A percentile compares a stretch with the other conserved stretches of the same genome.
These are phyloP conservation scores for Pseudomyrmex gracilis DNA, from an alignment of 1,140 invertebrate species.

Conservation along the genomic window DNA sequence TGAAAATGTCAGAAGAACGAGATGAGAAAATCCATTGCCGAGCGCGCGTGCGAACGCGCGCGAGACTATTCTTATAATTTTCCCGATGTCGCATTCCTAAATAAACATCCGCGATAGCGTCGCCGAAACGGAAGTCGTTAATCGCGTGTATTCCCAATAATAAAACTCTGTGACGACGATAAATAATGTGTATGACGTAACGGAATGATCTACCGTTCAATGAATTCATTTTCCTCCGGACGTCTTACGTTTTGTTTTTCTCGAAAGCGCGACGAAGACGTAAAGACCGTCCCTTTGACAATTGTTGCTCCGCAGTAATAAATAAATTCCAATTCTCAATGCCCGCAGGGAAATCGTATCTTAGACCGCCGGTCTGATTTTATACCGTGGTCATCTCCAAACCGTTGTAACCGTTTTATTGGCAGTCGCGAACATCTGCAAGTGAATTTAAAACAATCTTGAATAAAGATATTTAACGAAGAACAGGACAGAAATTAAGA, in stretches of 20 bases:
- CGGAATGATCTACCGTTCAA: background rate
- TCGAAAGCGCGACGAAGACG: background rate
- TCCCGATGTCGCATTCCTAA: slow-evolving; percentile 20
- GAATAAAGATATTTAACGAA: no score
- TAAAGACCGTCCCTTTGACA: no score
- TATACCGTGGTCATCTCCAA: no score
- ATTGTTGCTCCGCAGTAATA: background rate
- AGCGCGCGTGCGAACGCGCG: no score
- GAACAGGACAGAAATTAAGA: no score
- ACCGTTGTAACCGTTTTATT: no score
- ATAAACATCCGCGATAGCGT: slow-evolving; percentile 39
- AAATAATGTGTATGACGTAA: slow-evolving; percentile 9
- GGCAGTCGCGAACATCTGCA: no score
- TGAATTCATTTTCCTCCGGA: background rate
- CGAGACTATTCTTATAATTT: slow-evolving; percentile 27
- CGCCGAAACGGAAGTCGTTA: slow-evolving; percentile 45
- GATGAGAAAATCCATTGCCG: no score
- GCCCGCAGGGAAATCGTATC: no score
- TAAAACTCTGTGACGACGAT: background rate
- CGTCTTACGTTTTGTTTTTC: background rate
- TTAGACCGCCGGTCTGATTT: no score
- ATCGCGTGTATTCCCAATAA: slow-evolving; percentile 34
- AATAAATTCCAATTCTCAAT: background rate
- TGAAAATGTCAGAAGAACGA: background rate
- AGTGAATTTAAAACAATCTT: no score